Base-by-base conservation (phyloP, 2,113 vertebrate species). In the Ammodytes dubius region DNA sequence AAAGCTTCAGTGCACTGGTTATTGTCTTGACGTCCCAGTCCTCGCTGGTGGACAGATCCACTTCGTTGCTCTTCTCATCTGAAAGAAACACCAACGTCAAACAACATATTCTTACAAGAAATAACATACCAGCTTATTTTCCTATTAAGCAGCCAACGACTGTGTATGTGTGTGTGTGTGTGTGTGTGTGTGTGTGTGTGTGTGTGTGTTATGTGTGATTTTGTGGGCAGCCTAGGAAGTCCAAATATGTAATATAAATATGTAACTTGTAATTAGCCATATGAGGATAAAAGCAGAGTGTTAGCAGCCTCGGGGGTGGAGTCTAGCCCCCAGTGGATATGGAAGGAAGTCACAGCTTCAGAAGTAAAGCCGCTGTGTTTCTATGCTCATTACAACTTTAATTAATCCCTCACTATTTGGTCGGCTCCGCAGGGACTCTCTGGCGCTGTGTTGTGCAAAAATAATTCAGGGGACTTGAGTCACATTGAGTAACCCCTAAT, bases 21-120 rank as follows among this genome's bases (percentile, higher is more conserved):
- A 99, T 96, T 1, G 98, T 99, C 93, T 99, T 99, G 50, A 99
- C 94, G 66, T 99, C 98, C 98, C 97, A 99, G 13, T 99, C 98
- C 7, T 94, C 85, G 5, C 95, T 95, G 74, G 92, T 88, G 73
- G 97, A 95, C 90, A 99, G 90, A 85, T 99, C 97, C 86, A 98
- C 83, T 43, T 99, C 97, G 71, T 85, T 94, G 87, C 93, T 97
- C 94, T 97, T 99, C 87, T 96, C 95, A 93, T 98, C 98, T 96
- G 68, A 63, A 82, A 49, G 11, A 74, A 84, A 46, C 39, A 77
- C 13, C 79, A 78, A 52, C 59, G 84, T 9, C 1, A 47, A 66
- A 79, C 15, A 54, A 79, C 15, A 54, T 60, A 42, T 69, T 71
- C 66, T 80, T 49, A 75, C 5, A 14, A n/a, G 40, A 53, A 52